These are phyloP conservation scores for Myotis lucifugus DNA, from an alignment of 2,113 vertebrate genomes.

Conservation along the genomic window DNA sequence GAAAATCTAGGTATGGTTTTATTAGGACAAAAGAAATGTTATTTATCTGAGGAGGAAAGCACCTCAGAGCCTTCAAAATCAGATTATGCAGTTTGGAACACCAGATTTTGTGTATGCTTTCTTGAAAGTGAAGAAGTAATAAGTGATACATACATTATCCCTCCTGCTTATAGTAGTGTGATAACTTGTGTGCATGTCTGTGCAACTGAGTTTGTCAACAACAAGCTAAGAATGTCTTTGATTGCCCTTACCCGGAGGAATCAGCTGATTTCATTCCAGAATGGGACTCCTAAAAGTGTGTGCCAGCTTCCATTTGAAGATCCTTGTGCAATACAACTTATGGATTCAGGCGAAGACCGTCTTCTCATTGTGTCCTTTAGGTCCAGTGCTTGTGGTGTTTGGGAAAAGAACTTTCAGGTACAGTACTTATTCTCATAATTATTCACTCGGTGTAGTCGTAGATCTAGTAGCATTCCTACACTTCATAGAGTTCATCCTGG, in stretches of 20 bases:
- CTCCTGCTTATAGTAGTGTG: conserved; percentile 89
- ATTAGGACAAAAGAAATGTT: conserved; percentile 83
- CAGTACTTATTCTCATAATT: background rate
- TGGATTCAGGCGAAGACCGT: conserved; percentile 83
- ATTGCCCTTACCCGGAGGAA: conserved; percentile 88
- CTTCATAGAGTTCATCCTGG: background rate
- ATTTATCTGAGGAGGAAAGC: conserved; percentile 51
- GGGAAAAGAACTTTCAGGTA: conserved; percentile 93
- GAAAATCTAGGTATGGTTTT: conserved; percentile 82
- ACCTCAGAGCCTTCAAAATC: conserved; percentile 42
- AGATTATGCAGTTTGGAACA: conserved; percentile 79
- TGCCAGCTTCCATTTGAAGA: conserved; percentile 91
- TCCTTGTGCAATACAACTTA: conserved; percentile 85
- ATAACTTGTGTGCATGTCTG: conserved; percentile 85
- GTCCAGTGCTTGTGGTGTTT: conserved; percentile 87
- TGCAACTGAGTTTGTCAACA: conserved; percentile 74
- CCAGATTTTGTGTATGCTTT: conserved; percentile 83
- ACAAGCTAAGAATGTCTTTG: conserved; percentile 81
- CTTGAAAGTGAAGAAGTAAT: conserved; percentile 84
- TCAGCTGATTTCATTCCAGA: conserved; percentile 92
- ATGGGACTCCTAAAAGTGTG: conserved; percentile 87
- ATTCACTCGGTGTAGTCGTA: background rate
- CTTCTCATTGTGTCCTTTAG: conserved; percentile 88
- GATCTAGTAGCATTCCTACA: background rate
- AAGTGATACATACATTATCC: conserved; percentile 84